Base-by-base conservation (phyloP, 2,113 vertebrate species). In the Bungarus multicinctus region DNA sequence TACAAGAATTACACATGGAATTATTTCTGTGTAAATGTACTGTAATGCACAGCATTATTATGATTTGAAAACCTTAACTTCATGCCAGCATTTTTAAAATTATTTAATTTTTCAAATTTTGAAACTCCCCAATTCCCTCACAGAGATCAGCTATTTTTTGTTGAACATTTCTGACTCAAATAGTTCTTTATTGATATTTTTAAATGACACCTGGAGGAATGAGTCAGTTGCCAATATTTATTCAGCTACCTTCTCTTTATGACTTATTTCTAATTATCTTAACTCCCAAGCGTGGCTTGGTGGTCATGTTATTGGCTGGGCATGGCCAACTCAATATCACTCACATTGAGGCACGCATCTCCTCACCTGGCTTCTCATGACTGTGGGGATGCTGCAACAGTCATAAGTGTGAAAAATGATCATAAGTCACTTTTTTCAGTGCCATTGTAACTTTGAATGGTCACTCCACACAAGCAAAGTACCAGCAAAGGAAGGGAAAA, bases 21-120 rank as follows among this genome's bases (percentile, higher is more conserved):
- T 91, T 97, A 91, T 95, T 96, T 95, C 89, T 89, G 90, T 89
- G 93, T 93, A 94, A 89, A 91, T 94, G 55, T 69, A 69, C 30
- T 69, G 30, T 10, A 45, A 91, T 94, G 92, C 93, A 91, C 93
- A 94, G 94, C 94, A 94, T 95, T 96, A 96, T 87, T 86, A 54
- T 94, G 95, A 96, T 96, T 93, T 93, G 0, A 0, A 92, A 94
- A 94, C 86, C 85, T 91, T 81, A 95, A 93, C 64, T 92, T 93
- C 69, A 94, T 90, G 85, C 94, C 90, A 54, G 93, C 94, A 89
- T 69, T 69, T 69, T n/a, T 2, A 16, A 69, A 69, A n/a, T 16
- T n/a, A 69, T 69, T n/a, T 69, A 16, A 69, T 69, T n/a, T n/a
- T 16, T 69, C 25, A 60, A 27, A 69, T n/a, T 34, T 69, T 34